phyloP scores from a whole-genome alignment of 1,140 invertebrate genomes.

The Nasonia giraulti region DNA sequence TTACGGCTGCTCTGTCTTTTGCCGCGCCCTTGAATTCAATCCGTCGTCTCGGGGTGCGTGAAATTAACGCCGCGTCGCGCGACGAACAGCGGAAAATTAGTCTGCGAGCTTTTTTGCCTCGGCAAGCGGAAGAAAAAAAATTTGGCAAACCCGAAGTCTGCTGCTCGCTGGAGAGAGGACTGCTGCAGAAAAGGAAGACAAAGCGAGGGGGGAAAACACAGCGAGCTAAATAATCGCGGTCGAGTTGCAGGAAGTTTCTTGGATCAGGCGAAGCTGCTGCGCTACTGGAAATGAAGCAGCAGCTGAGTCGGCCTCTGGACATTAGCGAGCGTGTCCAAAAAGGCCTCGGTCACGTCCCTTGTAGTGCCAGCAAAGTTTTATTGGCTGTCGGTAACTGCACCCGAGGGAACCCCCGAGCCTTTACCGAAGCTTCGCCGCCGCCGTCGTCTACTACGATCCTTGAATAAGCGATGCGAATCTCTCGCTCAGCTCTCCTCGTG shows the following conservation, averaged over 20 bases:
- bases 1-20: no score
- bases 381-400: slow-evolving; percentile 56
- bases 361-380: slow-evolving; percentile 56
- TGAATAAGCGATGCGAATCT: slow-evolving; percentile 56
- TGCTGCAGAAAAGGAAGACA: background rate
- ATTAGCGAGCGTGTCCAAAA: slow-evolving; percentile 36
- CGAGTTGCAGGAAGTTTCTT: background rate
- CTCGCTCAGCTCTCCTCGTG: background rate
- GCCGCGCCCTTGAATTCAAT: background rate
- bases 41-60: background rate
- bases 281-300: slow-evolving; percentile 19
- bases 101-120: background rate
- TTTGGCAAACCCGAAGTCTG: background rate
- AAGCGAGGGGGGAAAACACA: background rate
- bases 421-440: slow-evolving; percentile 42
- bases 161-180: background rate
- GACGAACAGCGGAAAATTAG: background rate
- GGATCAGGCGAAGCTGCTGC: background rate
- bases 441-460: slow-evolving; percentile 44
- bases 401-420: slow-evolving; percentile 40
- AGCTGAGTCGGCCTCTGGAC: slow-evolving; percentile 16
- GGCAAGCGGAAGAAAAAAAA: background rate
- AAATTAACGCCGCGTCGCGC: no score
- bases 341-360: slow-evolving; percentile 36
- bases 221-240: background rate